A percentile compares a stretch with the other conserved stretches of the same genome.
Evolutionary conservation across 2,888 invertebrate genomes (phyloP).

Genomic region (Ellobium chinense): DNA sequence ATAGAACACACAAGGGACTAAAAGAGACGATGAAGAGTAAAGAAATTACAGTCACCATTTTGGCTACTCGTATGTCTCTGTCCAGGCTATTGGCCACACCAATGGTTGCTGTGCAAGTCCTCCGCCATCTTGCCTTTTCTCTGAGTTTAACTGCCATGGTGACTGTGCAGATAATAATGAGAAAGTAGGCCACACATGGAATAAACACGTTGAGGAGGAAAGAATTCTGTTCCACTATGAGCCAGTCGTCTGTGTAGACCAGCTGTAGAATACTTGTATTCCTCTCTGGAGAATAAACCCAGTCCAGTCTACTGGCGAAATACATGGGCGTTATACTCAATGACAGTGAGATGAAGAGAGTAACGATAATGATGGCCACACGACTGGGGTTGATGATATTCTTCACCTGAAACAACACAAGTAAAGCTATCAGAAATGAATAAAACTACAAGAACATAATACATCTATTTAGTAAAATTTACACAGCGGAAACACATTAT

Average conservation of each 20-base stretch:
- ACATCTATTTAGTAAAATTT: too few relatives aligned
- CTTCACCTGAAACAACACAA: not conserved
- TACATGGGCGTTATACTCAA: not conserved
- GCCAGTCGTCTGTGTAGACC: not conserved
- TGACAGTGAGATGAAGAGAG: not conserved
- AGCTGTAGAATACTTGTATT: not conserved
- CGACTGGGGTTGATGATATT: not conserved
- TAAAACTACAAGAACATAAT: too few relatives aligned
- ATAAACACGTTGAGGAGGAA: not conserved
- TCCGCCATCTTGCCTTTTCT: not conserved
- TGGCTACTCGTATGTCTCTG: not conserved
- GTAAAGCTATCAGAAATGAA: too few relatives aligned
- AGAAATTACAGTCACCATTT: not conserved
- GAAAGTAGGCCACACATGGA: not conserved
- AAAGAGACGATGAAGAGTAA: not conserved
- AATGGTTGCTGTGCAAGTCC: not conserved
- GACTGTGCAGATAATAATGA: not conserved
- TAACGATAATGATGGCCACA: not conserved
- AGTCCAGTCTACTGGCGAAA: not conserved
- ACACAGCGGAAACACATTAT: too few relatives aligned
- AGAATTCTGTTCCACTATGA: not conserved
- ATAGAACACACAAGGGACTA: not conserved
- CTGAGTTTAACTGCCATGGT: not conserved
- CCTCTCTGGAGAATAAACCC: not conserved
- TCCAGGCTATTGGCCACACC: not conserved